These are phyloP conservation scores for Agriopis leucophaearia DNA, from an alignment of 2,888 invertebrate genomes.

Conservation along the genomic window DNA sequence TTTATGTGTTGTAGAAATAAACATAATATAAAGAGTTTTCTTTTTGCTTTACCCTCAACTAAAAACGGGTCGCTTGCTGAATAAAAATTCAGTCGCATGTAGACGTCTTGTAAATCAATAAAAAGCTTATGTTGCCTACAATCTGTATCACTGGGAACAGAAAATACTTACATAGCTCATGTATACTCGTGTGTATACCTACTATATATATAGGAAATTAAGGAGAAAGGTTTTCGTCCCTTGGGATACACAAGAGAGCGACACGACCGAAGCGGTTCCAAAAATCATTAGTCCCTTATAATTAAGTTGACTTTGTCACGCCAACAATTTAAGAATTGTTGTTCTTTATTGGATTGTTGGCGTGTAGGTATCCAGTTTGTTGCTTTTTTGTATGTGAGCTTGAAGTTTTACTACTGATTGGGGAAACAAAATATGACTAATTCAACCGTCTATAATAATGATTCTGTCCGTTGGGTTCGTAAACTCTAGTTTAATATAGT, in stretches of 20 bases:
- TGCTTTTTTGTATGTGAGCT: neutral
- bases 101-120: slow-evolving; percentile 6
- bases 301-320: slow-evolving; percentile 23
- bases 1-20: too few species aligned
- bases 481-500: too few species aligned
- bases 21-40: too few species aligned
- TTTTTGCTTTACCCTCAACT: too few species aligned
- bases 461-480: too few species aligned
- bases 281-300: slow-evolving; percentile 23
- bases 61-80: too few species aligned
- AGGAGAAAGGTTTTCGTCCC: slow-evolving; percentile 19
- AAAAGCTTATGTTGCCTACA: neutral
- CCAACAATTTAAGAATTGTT: slow-evolving; percentile 6
- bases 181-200: neutral
- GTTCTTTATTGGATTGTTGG: neutral
- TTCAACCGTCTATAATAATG: too few species aligned
- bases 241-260: slow-evolving; percentile 11
- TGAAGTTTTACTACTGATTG: too few species aligned
- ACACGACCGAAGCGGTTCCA: slow-evolving; percentile 6
- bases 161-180: neutral
- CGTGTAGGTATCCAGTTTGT: neutral
- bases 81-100: neutral
- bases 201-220: slow-evolving; percentile 14
- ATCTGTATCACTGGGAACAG: neutral
- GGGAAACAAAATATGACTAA: too few species aligned